Evolutionary conservation across 2,113 vertebrate species (phyloP), one percentile per base, ranked within the genome.

Genomic region (Centropus unirufus): DNA sequence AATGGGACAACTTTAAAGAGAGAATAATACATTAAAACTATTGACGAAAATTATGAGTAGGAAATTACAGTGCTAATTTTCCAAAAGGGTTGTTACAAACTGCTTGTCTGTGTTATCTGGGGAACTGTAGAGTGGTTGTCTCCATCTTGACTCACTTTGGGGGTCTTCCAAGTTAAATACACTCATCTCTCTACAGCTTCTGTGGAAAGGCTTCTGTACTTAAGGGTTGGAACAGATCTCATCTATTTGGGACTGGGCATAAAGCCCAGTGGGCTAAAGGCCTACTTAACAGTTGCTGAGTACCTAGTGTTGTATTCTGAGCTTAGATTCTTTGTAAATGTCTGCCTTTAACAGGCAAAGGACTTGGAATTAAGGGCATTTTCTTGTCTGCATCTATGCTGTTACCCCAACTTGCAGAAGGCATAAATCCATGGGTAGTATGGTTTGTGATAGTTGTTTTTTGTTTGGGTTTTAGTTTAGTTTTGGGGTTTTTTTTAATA

Each of bases 391-490:
- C 9, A 29, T 10, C 24, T 30, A 9, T 9, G 3, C n/a, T 21
- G 5, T 4, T 17, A 39, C 12, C 51, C 15, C 63, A 39, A 1
- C 32, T 18, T 46, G 42, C 46, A 81, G 62, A 72, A 72, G 24
- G 30, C 34, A 20, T 19, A 59, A 39, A 75, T 49, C 22, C 5
- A 5, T 0, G 2, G 13, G 24, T 14, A 66, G 14, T 0, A 0
- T 6, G 5, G 4, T 22, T 67, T 42, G 6, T 18, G 36, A 20
- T 24, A 13, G 36, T 36, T 36, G 36, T 7, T 36, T 36, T 36
- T 36, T 36, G 36, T 36, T 36, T 36, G 36, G 36, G 36, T 36
- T 36, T 36, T 36, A 36, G 36, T 24, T 59, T 62, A 4, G 1
- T 5, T 24, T 36, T 59, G 29, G 26, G 32, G 12, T 2, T 11